Conservation (phyloP, 2,797 vertebrate species). For the Kryptopterus vitreolus region DNA sequence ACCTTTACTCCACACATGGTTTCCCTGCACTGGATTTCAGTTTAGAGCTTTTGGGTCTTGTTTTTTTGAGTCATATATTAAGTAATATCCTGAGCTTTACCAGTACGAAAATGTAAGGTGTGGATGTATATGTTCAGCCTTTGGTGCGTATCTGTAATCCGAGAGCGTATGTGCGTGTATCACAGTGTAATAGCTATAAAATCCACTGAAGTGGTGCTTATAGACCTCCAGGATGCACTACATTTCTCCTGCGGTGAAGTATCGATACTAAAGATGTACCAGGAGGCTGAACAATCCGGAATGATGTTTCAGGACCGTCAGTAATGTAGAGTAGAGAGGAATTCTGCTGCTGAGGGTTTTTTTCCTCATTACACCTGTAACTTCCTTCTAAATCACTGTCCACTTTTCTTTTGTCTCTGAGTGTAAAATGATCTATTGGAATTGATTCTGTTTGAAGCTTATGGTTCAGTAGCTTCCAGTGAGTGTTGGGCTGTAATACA, state of each 20-base stretch:
- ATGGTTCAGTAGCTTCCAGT: neutral
- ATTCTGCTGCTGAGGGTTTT: neutral
- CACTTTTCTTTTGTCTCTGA: neutral
- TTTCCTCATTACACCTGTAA: neutral
- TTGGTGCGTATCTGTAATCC: neutral
- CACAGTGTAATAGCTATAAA: neutral
- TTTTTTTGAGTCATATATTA: slow-evolving; percentile 37
- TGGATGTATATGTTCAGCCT: neutral
- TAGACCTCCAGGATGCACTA: neutral
- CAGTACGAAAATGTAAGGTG: neutral
- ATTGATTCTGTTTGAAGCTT: neutral
- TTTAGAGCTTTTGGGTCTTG: slow-evolving; percentile 49
- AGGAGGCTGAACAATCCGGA: neutral
- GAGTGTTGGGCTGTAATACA: neutral
- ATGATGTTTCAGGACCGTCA: neutral
- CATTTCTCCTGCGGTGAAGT: neutral
- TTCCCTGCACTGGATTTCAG: slow-evolving; percentile 67
- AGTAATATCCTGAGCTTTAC: neutral
- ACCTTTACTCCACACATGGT: slow-evolving; percentile 64
- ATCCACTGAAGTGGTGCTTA: neutral
- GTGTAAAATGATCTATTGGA: neutral
- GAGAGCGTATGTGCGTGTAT: neutral
- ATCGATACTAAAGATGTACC: neutral
- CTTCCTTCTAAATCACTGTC: neutral
- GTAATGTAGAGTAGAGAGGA: neutral